Evolutionary conservation across 2,797 vertebrate species (phyloP).

Genomic region (Peromyscus eremicus): DNA sequence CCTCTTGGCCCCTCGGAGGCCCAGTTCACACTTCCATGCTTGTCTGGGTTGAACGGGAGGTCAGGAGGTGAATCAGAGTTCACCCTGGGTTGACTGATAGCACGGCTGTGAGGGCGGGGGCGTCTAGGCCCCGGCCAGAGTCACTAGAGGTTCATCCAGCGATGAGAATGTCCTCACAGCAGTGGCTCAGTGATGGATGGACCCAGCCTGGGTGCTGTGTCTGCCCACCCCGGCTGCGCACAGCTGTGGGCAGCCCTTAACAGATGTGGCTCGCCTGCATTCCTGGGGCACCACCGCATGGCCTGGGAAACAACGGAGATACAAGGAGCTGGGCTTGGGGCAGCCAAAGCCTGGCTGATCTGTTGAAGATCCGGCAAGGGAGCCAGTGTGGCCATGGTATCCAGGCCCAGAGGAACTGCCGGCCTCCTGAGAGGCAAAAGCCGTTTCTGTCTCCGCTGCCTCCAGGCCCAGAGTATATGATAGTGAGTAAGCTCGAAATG

Average conservation of each 20-base stretch:
- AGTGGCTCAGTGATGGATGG: conserved; percentile 87
- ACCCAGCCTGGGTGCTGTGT: background rate
- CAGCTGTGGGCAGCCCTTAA: conserved; percentile 46
- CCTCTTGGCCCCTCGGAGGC: conserved; percentile 63
- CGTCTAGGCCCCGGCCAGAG: conserved; percentile 74
- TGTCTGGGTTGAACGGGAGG: conserved; percentile 88
- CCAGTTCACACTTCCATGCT: conserved; percentile 59
- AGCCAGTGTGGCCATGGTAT: rapidly evolving
- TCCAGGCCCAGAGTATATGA: background rate
- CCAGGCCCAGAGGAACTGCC: background rate
- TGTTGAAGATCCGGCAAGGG: background rate
- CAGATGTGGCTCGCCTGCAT: conserved; percentile 31
- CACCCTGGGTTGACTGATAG: conserved; percentile 87
- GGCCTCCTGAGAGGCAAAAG: conserved; percentile 39
- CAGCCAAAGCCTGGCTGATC: background rate
- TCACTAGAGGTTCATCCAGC: conserved; percentile 86
- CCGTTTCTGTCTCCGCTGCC: rapidly evolving
- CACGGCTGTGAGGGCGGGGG: conserved; percentile 38
- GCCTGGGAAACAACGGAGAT: conserved; percentile 34
- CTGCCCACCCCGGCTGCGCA: conserved; percentile 21
- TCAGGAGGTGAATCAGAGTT: conserved; percentile 92
- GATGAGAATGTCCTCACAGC: conserved; percentile 83
- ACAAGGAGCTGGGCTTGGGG: background rate
- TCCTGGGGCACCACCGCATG: rapidly evolving
- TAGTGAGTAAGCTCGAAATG: rapidly evolving